Conservation (phyloP, 2,113 vertebrate species). For the Candoia aspera region DNA sequence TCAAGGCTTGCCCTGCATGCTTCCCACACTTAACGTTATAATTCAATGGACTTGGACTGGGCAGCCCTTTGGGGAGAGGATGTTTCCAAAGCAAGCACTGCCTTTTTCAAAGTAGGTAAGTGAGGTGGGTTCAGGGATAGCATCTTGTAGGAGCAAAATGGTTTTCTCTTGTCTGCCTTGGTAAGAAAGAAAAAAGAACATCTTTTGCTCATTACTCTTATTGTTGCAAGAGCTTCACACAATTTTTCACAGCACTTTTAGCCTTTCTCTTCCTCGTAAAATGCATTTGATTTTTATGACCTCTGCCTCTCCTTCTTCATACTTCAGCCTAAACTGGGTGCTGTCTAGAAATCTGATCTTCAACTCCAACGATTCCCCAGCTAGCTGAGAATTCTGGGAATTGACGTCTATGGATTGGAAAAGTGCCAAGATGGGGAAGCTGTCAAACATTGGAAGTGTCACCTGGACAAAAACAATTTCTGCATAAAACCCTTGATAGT, state of each 20-base stretch:
- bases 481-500: neutral
- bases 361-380: neutral
- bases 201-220: neutral
- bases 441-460: neutral
- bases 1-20: neutral
- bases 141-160: neutral
- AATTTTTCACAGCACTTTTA: neutral
- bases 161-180: neutral
- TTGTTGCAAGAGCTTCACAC: neutral
- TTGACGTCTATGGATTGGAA: neutral
- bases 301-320: neutral
- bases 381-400: neutral
- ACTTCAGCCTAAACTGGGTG: neutral
- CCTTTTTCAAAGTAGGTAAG: neutral
- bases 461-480: neutral
- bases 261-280: neutral
- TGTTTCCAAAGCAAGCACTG: neutral
- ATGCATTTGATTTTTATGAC: neutral
- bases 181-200: neutral
- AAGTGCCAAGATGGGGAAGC: neutral
- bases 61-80: neutral
- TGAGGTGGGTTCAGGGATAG: neutral
- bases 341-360: neutral
- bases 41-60: neutral
- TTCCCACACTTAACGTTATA: neutral